phyloP scores from a whole-genome alignment of 2,113 vertebrate genomes.

The Conger conger region DNA sequence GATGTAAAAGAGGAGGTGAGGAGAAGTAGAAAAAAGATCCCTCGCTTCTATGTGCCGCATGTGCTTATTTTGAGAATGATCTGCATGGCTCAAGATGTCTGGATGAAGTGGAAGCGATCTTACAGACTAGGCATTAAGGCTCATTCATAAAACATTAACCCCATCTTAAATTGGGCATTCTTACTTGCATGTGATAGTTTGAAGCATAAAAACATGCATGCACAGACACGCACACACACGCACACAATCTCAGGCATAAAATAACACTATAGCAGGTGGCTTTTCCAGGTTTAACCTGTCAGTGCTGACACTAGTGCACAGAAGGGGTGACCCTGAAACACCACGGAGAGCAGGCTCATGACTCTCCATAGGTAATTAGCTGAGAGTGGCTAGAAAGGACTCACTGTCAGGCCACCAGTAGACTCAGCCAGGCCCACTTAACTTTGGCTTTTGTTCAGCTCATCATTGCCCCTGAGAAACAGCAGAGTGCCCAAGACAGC shows the following conservation, averaged over 20 bases:
- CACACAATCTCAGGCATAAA: not conserved
- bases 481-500: not conserved
- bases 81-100: not conserved
- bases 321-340: not conserved
- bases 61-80: not conserved
- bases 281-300: not conserved
- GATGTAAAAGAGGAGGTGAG: not conserved
- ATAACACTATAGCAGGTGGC: not conserved
- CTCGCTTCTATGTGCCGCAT: not conserved
- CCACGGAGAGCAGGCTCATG: not conserved
- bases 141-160: constrained; percentile 5
- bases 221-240: not conserved
- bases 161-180: not conserved
- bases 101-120: not conserved
- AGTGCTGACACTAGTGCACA: not conserved
- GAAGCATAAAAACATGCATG: not conserved
- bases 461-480: not conserved
- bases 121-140: not conserved
- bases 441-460: not conserved
- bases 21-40: not conserved
- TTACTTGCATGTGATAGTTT: not conserved
- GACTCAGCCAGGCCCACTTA: not conserved
- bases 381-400: not conserved
- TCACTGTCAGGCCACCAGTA: not conserved
- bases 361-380: not conserved